These are phyloP conservation scores for Phaenicophaeus curvirostris DNA, from an alignment of 2,797 vertebrate species.

Conservation along the genomic window DNA sequence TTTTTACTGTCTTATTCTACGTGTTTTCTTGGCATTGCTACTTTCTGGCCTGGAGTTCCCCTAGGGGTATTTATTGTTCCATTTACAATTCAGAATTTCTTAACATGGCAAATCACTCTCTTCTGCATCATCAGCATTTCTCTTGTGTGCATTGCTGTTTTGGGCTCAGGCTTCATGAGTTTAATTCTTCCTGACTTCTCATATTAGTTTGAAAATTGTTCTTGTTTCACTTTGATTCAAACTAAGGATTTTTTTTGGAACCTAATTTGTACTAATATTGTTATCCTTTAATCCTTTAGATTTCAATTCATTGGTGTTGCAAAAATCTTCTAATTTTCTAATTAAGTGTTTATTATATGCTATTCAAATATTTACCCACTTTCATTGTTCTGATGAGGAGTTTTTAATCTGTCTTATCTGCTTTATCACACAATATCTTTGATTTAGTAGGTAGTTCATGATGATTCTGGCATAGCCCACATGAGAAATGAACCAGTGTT, in stretches of 20 bases:
- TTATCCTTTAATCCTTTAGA: not conserved
- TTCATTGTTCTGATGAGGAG: not conserved
- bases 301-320: not conserved
- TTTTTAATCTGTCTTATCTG: not conserved
- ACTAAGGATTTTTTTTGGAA: not conserved
- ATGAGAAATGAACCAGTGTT: not conserved
- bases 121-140: slow-evolving; percentile 10
- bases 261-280: not conserved
- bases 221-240: not conserved
- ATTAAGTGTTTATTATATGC: not conserved
- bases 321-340: not conserved
- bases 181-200: slow-evolving; percentile 27
- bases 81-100: slow-evolving; percentile 43
- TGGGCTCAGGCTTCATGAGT: not conserved
- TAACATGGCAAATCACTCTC: not conserved
- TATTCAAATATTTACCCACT: not conserved
- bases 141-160: not conserved
- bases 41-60: not conserved
- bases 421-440: not conserved
- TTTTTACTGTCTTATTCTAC: slow-evolving; percentile 21
- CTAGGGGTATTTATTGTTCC: not conserved
- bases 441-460: not conserved
- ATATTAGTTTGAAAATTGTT: slow-evolving; percentile 1
- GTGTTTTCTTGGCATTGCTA: not conserved
- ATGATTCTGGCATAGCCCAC: not conserved